These are phyloP conservation scores for Pipistrellus pipistrellus DNA, from an alignment of 2,797 vertebrate genomes.

Conservation along the genomic window DNA sequence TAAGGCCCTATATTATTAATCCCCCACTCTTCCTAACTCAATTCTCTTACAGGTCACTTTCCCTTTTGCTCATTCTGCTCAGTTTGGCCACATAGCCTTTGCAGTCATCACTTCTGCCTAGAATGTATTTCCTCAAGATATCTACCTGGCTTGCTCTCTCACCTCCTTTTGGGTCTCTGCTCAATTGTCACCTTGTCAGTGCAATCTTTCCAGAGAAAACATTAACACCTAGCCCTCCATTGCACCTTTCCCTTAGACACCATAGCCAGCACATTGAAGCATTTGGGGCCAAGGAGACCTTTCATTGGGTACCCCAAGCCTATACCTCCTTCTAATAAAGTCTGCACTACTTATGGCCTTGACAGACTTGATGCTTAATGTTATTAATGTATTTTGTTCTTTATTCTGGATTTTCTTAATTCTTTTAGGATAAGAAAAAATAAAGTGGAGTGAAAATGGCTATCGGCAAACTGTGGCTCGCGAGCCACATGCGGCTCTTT, in stretches of 20 bases:
- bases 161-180: neutral
- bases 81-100: neutral
- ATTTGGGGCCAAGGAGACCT: neutral
- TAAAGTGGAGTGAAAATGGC: neutral
- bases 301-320: neutral
- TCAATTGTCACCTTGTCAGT: neutral
- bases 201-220: neutral
- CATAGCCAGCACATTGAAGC: neutral
- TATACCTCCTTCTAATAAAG: conserved; percentile 27
- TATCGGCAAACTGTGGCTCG: neutral
- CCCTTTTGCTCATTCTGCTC: neutral
- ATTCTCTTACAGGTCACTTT: neutral
- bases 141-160: neutral
- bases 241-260: neutral
- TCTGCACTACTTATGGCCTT: neutral
- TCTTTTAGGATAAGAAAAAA: conserved; percentile 32
- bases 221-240: neutral
- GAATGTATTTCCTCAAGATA: neutral
- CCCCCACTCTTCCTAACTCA: neutral
- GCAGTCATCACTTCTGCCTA: neutral
- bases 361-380: neutral
- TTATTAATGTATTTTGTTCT: neutral
- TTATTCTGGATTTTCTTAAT: neutral
- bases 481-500: too few relatives aligned
- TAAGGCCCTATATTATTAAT: neutral